Base-by-base conservation (phyloP, 2,888 invertebrate genomes). In the Pristionchus mayeri region DNA sequence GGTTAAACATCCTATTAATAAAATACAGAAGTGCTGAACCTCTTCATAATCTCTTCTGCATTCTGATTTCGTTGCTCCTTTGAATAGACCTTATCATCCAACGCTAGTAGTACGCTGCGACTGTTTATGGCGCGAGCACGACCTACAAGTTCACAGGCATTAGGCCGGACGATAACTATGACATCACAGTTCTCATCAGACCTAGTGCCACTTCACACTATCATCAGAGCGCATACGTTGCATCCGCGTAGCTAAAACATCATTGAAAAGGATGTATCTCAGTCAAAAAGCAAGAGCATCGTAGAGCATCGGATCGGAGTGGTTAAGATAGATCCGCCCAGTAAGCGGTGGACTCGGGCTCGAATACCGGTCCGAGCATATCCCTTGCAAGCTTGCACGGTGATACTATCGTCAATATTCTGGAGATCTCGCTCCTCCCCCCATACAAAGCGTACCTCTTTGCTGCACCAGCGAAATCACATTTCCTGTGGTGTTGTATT, bases 401-500 rank as follows among this genome's bases (percentile, higher is more conserved):
- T n/a, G n/a, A n/a, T n/a, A n/a, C n/a, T n/a, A n/a, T n/a, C n/a
- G n/a, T n/a, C 30, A 11, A 27, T 63, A 34, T 63, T 11, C 27
- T 27, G 11, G 30, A 4, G n/a, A n/a, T n/a, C 21, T 57, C 21
- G 21, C 57, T 57, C 57, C n/a, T 57, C 6, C 21, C 21, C 57
- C 4, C 21, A 24, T 4, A 44, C 4, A 40, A 11, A 18, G 21
- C 37, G 13, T 27, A 83, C 83, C 83, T 71, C 83, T 83, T 24
- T 83, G 83, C 37, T 83, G 83, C 21, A 83, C 71, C 11, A 83
- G 83, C 21, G 48, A 50, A 37, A 83, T 83, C 27, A 83, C 83
- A 30, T 83, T 83, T 6, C 83, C 83, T 18, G 83, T 71, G 16
- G 24, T 83, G 84, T 92, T 92, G 86, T 92, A 92, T 86, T 91